Conservation (phyloP, 2,113 vertebrate species). For the Malurus cyaneus region DNA sequence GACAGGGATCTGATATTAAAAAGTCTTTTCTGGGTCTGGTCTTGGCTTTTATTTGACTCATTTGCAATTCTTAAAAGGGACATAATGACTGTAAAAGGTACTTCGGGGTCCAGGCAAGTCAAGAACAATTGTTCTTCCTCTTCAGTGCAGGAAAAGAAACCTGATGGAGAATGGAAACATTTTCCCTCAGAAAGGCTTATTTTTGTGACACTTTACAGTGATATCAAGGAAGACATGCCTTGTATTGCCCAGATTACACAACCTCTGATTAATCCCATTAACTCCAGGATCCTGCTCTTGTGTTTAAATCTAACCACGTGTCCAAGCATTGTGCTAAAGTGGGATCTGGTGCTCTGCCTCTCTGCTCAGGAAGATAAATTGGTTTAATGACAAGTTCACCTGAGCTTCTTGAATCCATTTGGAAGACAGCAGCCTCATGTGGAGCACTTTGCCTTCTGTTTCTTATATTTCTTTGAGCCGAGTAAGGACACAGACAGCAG, state of each 20-base stretch:
- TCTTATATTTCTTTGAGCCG: background rate
- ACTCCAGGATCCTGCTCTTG: background rate
- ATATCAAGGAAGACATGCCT: background rate
- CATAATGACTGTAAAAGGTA: background rate
- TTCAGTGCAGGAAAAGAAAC: background rate
- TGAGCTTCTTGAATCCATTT: background rate
- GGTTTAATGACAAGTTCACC: background rate
- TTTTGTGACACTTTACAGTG: background rate
- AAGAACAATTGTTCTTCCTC: background rate
- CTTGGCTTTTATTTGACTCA: background rate
- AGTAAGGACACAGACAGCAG: background rate
- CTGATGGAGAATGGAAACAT: background rate
- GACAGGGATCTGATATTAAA: background rate
- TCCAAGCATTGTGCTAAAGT: background rate
- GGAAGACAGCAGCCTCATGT: background rate
- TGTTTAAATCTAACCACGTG: background rate
- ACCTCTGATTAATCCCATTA: background rate
- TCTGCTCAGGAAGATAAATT: background rate
- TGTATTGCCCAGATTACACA: background rate
- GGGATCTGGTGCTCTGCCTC: background rate
- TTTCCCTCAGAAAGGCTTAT: background rate
- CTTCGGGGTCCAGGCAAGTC: background rate
- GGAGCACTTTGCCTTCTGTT: background rate
- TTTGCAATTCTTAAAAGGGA: background rate
- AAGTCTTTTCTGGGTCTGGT: background rate